A percentile compares a stretch with the other conserved stretches of the same genome.
Conservation (phyloP, 2,113 vertebrate species). For the Oriolus oriolus region DNA sequence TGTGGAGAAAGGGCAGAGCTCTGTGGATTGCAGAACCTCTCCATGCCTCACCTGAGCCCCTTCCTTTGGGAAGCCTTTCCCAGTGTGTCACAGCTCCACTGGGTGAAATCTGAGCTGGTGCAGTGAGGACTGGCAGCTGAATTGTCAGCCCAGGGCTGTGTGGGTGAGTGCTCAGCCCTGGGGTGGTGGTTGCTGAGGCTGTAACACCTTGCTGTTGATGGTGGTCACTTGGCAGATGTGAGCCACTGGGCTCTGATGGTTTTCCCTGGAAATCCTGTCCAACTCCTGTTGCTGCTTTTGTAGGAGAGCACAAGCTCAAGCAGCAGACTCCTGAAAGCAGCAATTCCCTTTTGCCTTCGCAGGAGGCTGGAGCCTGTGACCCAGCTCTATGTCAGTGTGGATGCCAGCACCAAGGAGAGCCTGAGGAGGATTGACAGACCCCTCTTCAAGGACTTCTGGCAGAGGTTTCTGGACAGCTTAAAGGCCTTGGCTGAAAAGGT, state of each 20-base stretch:
- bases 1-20: neutral
- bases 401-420: constrained; percentile 90
- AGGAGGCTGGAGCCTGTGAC: constrained; percentile 90
- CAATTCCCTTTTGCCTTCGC: neutral
- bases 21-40: neutral
- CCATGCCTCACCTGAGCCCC: fast-evolving
- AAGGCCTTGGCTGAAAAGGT: constrained; percentile 94
- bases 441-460: constrained; percentile 97
- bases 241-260: neutral
- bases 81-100: neutral
- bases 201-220: neutral
- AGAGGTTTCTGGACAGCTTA: constrained; percentile 89
- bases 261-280: neutral
- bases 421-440: constrained; percentile 93
- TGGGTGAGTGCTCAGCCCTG: neutral
- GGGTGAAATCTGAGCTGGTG: neutral
- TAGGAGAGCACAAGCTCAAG: neutral
- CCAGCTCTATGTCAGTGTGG: constrained; percentile 94
- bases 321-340: neutral
- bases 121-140: neutral
- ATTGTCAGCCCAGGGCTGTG: neutral
- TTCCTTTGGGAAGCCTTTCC: neutral
- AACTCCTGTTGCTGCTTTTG: neutral
- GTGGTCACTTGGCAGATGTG: neutral
- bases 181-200: neutral